Evolutionary conservation across 2,888 invertebrate genomes (phyloP).

Genomic region (Eulithis prunata): DNA sequence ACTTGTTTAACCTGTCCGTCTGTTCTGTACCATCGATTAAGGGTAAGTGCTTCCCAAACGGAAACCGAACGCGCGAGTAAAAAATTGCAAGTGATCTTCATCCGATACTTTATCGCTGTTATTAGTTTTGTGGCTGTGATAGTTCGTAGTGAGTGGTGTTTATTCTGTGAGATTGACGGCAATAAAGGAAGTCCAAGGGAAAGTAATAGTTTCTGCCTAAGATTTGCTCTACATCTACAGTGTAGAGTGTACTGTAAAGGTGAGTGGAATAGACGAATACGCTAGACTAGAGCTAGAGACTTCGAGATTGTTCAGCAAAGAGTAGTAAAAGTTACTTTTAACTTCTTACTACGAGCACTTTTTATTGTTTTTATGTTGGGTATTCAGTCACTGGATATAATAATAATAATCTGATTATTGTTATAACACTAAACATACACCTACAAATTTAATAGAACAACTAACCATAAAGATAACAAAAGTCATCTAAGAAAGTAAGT

Average conservation of each 20-base stretch:
- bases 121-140: slow-evolving; percentile 13
- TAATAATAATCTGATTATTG: too few relatives aligned
- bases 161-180: slow-evolving; percentile 14
- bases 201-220: slow-evolving; percentile 24
- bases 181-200: slow-evolving; percentile 25
- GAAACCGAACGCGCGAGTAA: slow-evolving; percentile 33
- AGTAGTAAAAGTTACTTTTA: too few relatives aligned
- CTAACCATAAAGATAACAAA: too few relatives aligned
- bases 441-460: too few relatives aligned
- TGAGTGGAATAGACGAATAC: neutral
- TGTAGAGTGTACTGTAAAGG: neutral
- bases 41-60: slow-evolving; percentile 50
- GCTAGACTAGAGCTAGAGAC: too few relatives aligned
- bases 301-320: too few relatives aligned
- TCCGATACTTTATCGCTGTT: slow-evolving; percentile 20
- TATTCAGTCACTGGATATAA: too few relatives aligned
- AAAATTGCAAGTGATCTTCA: slow-evolving; percentile 27
- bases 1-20: slow-evolving; percentile 54
- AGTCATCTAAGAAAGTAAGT: neutral
- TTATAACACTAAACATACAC: too few relatives aligned
- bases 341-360: too few relatives aligned
- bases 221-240: neutral
- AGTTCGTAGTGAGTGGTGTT: slow-evolving; percentile 2
- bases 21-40: slow-evolving; percentile 53
- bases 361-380: too few relatives aligned